These are phyloP conservation scores for Onychomys torridus DNA, from an alignment of 2,797 vertebrate genomes.

Conservation along the genomic window DNA sequence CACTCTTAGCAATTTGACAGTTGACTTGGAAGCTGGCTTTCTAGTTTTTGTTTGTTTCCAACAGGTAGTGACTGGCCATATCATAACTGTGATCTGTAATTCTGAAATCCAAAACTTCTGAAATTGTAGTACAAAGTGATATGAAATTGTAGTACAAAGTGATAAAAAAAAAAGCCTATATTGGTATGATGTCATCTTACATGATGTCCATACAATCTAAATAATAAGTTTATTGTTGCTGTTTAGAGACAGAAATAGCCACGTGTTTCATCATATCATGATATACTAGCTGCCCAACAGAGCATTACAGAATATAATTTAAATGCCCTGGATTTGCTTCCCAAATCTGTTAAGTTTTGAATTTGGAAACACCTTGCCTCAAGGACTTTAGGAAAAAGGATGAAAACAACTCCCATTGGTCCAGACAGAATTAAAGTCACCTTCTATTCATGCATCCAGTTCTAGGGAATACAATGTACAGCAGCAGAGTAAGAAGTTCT, in stretches of 20 bases:
- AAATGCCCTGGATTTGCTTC: not conserved
- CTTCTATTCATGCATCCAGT: not conserved
- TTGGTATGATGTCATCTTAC: not conserved
- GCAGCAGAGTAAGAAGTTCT: not conserved
- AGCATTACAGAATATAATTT: not conserved
- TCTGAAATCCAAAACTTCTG: slow-evolving; percentile 46
- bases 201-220: not conserved
- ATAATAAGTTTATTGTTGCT: not conserved
- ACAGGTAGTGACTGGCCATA: not conserved
- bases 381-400: slow-evolving; percentile 34
- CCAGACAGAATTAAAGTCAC: slow-evolving; percentile 27
- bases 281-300: not conserved
- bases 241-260: slow-evolving; percentile 61
- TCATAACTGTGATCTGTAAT: not conserved
- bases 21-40: not conserved
- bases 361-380: slow-evolving; percentile 27
- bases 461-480: slow-evolving; percentile 40
- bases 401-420: slow-evolving; percentile 30
- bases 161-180: not conserved
- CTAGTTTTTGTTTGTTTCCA: slow-evolving; percentile 3
- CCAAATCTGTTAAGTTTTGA: slow-evolving; percentile 50
- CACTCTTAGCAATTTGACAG: not conserved
- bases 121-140: not conserved
- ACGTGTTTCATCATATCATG: not conserved
- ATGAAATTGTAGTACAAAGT: slow-evolving; percentile 14